Evolutionary conservation across 1,140 invertebrate species (phyloP).

Genomic region (Leucophenga varia): DNA sequence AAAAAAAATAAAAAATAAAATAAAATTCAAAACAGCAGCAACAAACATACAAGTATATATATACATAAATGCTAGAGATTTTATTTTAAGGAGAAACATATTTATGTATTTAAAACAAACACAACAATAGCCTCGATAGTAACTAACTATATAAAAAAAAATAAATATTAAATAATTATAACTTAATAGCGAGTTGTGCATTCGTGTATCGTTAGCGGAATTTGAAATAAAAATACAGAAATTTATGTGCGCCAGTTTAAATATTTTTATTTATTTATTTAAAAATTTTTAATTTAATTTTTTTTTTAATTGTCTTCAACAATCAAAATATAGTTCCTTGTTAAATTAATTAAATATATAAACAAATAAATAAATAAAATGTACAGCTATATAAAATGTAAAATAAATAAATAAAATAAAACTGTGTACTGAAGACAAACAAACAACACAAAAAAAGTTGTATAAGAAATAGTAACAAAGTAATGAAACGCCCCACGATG

Average conservation of each 20-base stretch:
- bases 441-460: too few species aligned
- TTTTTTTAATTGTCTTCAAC: too few species aligned
- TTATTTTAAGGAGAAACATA: slow-evolving; percentile 19
- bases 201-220: background rate
- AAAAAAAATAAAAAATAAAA: slow-evolving; percentile 2
- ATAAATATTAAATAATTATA: slow-evolving; percentile 33
- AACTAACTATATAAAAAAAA: slow-evolving; percentile 25
- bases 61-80: slow-evolving; percentile 19
- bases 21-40: slow-evolving; percentile 10
- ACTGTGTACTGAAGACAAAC: background rate
- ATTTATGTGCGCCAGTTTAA: too few species aligned
- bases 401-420: slow-evolving; percentile 8
- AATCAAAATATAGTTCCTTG: slow-evolving; percentile 30
- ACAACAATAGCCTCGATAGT: slow-evolving; percentile 49
- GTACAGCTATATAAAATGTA: background rate
- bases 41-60: slow-evolving; percentile 13
- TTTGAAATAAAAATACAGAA: too few species aligned
- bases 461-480: too few species aligned
- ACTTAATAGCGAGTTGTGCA: slow-evolving; percentile 4
- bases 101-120: slow-evolving; percentile 13
- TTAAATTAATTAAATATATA: slow-evolving; percentile 13
- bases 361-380: slow-evolving; percentile 10
- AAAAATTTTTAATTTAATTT: too few species aligned
- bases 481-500: too few species aligned
- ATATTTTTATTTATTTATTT: too few species aligned